Evolutionary conservation across 2,113 vertebrate genomes (phyloP), one percentile per base, ranked within the genome.

Genomic region (Sorex araneus): DNA sequence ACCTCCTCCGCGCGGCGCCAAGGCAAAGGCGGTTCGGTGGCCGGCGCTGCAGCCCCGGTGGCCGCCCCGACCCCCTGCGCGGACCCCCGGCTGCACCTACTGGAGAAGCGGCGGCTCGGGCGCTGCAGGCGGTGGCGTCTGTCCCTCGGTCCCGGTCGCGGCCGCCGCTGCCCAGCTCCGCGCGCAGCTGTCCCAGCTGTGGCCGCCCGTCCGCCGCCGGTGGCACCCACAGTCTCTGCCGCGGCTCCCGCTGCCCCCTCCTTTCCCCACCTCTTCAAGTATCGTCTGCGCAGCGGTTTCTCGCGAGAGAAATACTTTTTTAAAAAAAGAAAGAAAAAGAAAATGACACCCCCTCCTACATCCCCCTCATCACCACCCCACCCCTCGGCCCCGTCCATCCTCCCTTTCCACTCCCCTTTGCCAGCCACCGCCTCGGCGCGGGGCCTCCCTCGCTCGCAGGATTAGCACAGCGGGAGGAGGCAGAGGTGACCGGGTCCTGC

Each of bases 251-350:
- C 91, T 73, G 92, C 93, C 97, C 95, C 95, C 96, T 94, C 95
- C 95, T 95, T 95, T 94, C 96, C 89, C 74, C 92, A 89, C 95
- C 93, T 95, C 97, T 97, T 96, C 97, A 98, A 98, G 95, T 97
- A 97, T 96, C 98, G 98, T 97, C 97, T 95, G 97, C 96, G 96
- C 97, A 95, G 81, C 92, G 81, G 95, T 96, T 94, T 97, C 97
- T 97, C 98, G 97, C 97, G 98, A 98, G 98, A 98, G 95, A 96
- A 96, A 96, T 96, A 96, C 71, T 95, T 97, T 94, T 87, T 84
- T 50, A 0, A 91, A 96, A 89, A 94, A 96, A 95, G 91, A 94
- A 97, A 94, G 85, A 90, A 94, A 94, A 95, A 96, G 94, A 95
- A 96, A 97, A 96, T 82, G 96, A 97, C 95, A 95, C 96, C 94